These are phyloP conservation scores for Varroa destructor DNA, from an alignment of 1,140 invertebrate species.

Conservation along the genomic window DNA sequence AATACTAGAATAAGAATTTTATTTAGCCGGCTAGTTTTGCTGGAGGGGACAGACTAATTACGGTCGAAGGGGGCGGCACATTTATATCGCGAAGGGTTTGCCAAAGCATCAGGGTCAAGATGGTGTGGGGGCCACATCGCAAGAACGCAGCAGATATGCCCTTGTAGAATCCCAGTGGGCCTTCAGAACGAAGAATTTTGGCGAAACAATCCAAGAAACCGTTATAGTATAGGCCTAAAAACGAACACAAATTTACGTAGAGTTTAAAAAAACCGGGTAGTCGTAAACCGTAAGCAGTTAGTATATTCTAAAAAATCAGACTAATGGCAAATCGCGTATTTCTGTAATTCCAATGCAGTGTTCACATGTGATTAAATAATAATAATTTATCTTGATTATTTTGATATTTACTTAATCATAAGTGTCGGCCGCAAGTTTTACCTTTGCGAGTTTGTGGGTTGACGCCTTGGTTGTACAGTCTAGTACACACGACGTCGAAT, in stretches of 20 bases:
- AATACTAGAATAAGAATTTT: too few species aligned
- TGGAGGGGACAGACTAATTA: too few species aligned
- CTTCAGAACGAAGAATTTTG: slow-evolving; percentile 60
- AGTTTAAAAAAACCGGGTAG: too few species aligned
- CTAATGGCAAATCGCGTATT: neutral
- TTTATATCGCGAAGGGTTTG: slow-evolving; percentile 5
- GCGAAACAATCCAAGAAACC: slow-evolving; percentile 56
- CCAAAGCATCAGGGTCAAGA: slow-evolving; percentile 68
- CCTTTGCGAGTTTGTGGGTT: slow-evolving; percentile 39
- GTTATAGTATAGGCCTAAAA: slow-evolving; percentile 48
- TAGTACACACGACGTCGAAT: slow-evolving; percentile 73
- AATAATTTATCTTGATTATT: too few species aligned
- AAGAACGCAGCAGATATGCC: slow-evolving; percentile 62
- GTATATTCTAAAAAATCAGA: too few species aligned
- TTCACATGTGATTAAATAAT: too few species aligned
- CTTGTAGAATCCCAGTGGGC: slow-evolving; percentile 64
- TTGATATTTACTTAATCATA: too few species aligned
- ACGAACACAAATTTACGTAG: neutral
- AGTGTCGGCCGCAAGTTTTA: neutral
- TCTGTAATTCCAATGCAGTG: neutral
- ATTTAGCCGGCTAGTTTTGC: too few species aligned
- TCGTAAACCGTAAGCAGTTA: too few species aligned
- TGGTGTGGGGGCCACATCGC: slow-evolving; percentile 64
- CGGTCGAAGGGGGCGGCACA: neutral
- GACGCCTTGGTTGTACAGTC: slow-evolving; percentile 73